phyloP scores from a whole-genome alignment of 1,140 invertebrate genomes.

The Musca domestica region DNA sequence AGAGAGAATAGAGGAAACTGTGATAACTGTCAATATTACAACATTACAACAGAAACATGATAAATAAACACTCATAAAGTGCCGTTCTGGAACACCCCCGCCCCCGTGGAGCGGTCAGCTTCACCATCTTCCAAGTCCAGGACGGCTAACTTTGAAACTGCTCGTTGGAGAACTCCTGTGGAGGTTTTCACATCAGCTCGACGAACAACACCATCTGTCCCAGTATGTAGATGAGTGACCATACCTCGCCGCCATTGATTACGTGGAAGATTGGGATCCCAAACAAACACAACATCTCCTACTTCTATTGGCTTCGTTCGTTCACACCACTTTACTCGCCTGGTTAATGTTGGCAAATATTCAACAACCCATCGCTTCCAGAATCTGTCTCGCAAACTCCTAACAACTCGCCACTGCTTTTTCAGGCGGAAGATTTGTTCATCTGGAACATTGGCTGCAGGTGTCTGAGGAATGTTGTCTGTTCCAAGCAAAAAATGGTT shows the following conservation, averaged over 20 bases:
- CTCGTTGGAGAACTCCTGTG: not conserved
- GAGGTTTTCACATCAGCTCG: conserved; percentile 12
- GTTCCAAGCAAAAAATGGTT: conserved; percentile 22
- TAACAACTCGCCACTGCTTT: conserved; percentile 24
- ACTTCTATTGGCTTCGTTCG: conserved; percentile 4
- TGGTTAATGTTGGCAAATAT: conserved; percentile 25
- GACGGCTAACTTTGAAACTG: conserved; percentile 16
- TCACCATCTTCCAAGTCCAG: conserved; percentile 7
- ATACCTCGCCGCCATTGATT: conserved; percentile 19
- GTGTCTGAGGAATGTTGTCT: not conserved
- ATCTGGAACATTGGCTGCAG: not conserved
- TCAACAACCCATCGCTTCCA: conserved; percentile 26
- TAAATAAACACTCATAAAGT: too few relatives aligned
- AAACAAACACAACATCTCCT: conserved; percentile 26
- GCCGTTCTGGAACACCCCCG: conserved; percentile 4
- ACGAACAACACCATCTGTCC: not conserved
- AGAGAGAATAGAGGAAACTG: too few relatives aligned
- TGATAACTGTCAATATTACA: too few relatives aligned
- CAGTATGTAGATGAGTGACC: not conserved
- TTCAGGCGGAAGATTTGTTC: not conserved
- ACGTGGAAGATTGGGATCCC: conserved; percentile 16
- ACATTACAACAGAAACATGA: too few relatives aligned
- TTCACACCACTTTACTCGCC: conserved; percentile 29
- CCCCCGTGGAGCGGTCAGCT: conserved; percentile 13
- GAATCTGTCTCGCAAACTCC: conserved; percentile 24